phyloP scores from a whole-genome alignment of 2,888 invertebrate species.

The Epicampocera succincta region DNA sequence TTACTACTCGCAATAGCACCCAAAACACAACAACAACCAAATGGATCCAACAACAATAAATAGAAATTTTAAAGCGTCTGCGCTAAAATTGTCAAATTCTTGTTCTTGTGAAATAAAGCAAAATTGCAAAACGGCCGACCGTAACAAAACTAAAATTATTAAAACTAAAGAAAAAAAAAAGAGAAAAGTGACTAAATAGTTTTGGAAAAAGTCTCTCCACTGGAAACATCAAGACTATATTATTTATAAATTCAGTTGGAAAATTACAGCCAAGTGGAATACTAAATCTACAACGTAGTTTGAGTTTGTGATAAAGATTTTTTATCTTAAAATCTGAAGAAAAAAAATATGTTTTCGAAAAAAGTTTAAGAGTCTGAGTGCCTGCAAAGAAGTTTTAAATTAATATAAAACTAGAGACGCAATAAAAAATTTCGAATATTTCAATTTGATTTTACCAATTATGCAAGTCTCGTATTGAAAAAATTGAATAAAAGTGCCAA shows the following conservation, averaged over 20 bases:
- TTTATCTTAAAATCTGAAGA: too few species aligned
- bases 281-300: too few species aligned
- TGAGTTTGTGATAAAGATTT: too few species aligned
- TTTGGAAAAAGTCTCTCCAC: not conserved
- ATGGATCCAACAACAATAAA: not conserved
- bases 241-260: not conserved
- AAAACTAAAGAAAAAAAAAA: conserved; percentile 2
- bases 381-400: not conserved
- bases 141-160: conserved; percentile 13
- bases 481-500: not conserved
- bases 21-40: not conserved
- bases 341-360: too few species aligned
- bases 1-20: not conserved
- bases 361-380: too few species aligned
- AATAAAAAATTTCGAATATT: not conserved
- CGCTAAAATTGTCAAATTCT: conserved; percentile 54
- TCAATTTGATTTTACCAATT: conserved; percentile 14
- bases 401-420: not conserved
- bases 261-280: too few species aligned
- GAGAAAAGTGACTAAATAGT: conserved; percentile 8
- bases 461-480: conserved; percentile 40
- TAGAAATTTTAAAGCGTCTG: conserved; percentile 32
- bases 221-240: not conserved
- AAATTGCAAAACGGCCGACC: not conserved
- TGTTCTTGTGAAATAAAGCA: not conserved